A percentile compares a stretch with the other conserved stretches of the same genome.
Conservation (phyloP, 2,888 invertebrate species). For the Dusona sp. region DNA sequence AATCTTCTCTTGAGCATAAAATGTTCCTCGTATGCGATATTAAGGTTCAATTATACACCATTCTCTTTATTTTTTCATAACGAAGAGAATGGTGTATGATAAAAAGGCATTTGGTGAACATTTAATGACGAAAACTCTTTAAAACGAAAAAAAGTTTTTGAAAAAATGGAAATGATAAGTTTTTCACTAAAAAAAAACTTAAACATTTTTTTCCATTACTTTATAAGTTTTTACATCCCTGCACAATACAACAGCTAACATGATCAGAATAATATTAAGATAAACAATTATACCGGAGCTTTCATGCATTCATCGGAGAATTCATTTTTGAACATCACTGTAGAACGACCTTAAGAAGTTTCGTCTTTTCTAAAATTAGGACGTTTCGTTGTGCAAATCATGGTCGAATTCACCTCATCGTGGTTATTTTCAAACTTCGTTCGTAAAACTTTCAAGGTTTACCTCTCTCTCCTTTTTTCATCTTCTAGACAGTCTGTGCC, state of each 20-base stretch:
- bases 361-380: slow-evolving; percentile 1
- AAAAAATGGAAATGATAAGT: too few relatives aligned
- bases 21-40: too few relatives aligned
- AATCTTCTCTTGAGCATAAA: too few relatives aligned
- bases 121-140: too few relatives aligned
- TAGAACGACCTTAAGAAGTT: not conserved
- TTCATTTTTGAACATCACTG: not conserved
- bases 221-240: too few relatives aligned
- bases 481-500: not conserved
- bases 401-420: not conserved
- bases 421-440: not conserved
- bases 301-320: not conserved
- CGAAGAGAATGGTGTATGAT: too few relatives aligned
- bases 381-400: not conserved
- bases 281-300: not conserved
- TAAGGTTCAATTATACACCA: too few relatives aligned
- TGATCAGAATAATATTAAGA: too few relatives aligned
- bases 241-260: not conserved
- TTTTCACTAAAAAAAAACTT: too few relatives aligned
- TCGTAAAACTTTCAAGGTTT: not conserved
- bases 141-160: too few relatives aligned
- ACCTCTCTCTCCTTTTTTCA: not conserved
- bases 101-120: too few relatives aligned
- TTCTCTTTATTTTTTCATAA: too few relatives aligned
- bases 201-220: not conserved